Evolutionary conservation across 2,888 invertebrate genomes (phyloP).

Genomic region (Cyaniris semiargus): DNA sequence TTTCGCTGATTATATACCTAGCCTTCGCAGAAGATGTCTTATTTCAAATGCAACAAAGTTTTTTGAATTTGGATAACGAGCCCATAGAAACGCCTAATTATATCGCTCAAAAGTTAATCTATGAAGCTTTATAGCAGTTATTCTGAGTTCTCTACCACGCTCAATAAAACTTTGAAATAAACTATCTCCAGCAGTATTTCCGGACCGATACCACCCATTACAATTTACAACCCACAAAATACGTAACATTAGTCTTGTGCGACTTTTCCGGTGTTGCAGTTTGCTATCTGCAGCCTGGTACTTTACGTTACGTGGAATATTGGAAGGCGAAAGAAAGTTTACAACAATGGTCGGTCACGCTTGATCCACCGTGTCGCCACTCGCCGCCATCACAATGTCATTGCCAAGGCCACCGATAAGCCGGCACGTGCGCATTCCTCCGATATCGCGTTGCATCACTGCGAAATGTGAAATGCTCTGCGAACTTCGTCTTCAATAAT

Average conservation of each 20-base stretch:
- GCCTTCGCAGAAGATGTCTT: not conserved
- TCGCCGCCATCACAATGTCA: constrained; percentile 58
- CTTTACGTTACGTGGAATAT: constrained; percentile 10
- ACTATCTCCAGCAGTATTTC: not conserved
- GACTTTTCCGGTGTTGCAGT: not conserved
- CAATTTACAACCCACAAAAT: not conserved
- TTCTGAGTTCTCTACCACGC: not conserved
- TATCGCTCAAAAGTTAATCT: too few relatives aligned
- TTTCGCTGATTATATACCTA: not conserved
- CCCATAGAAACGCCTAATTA: not conserved
- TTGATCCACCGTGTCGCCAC: constrained; percentile 38
- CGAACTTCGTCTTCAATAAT: not conserved
- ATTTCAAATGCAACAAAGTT: not conserved
- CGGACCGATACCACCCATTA: not conserved
- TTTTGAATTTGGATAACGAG: not conserved
- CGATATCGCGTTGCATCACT: constrained; percentile 70
- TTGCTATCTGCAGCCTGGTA: not conserved
- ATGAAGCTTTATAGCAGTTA: not conserved
- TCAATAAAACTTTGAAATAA: not conserved
- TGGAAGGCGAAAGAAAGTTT: constrained; percentile 28
- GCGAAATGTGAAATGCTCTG: constrained; percentile 45
- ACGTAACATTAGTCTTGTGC: not conserved
- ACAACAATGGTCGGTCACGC: constrained; percentile 40
- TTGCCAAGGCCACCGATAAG: constrained; percentile 73
- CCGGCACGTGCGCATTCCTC: constrained; percentile 70